These are phyloP conservation scores for Lochmaea capreae DNA, from an alignment of 2,888 invertebrate genomes.

Conservation along the genomic window DNA sequence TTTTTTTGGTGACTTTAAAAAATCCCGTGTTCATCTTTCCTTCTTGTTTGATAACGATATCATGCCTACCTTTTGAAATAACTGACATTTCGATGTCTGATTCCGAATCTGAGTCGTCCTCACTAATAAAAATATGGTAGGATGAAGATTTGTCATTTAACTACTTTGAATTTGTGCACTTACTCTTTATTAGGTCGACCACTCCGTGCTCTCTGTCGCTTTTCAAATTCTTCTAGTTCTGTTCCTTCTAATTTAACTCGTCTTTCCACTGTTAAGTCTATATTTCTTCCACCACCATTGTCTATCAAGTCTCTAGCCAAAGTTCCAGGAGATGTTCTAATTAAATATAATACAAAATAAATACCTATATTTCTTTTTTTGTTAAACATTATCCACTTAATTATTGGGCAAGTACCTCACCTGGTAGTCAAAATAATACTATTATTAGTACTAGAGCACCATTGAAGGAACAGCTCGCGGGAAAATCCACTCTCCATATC, in stretches of 20 bases:
- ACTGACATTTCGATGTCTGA: conserved; percentile 88
- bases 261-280: conserved; percentile 77
- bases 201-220: conserved; percentile 71
- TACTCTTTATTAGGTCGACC: conserved; percentile 59
- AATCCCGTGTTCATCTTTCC: conserved; percentile 77
- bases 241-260: conserved; percentile 81
- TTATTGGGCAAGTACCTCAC: conserved; percentile 60
- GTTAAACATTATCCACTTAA: too few relatives aligned
- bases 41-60: conserved; percentile 86
- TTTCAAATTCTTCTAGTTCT: conserved; percentile 81
- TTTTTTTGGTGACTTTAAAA: conserved; percentile 89
- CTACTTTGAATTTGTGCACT: conserved; percentile 36
- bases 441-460: conserved; percentile 93
- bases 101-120: conserved; percentile 85
- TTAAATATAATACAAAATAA: conserved; percentile 27
- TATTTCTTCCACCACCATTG: conserved; percentile 77
- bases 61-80: conserved; percentile 84
- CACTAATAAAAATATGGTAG: conserved; percentile 64
- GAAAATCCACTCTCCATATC: conserved; percentile 97
- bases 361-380: not conserved
- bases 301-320: conserved; percentile 83
- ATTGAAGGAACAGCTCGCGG: conserved; percentile 92
- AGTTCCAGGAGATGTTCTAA: conserved; percentile 83
- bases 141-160: not conserved
- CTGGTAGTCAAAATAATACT: conserved; percentile 93